These are phyloP conservation scores for Ptiloglossa arizonensis DNA, from an alignment of 1,140 invertebrate species.

Conservation along the genomic window DNA sequence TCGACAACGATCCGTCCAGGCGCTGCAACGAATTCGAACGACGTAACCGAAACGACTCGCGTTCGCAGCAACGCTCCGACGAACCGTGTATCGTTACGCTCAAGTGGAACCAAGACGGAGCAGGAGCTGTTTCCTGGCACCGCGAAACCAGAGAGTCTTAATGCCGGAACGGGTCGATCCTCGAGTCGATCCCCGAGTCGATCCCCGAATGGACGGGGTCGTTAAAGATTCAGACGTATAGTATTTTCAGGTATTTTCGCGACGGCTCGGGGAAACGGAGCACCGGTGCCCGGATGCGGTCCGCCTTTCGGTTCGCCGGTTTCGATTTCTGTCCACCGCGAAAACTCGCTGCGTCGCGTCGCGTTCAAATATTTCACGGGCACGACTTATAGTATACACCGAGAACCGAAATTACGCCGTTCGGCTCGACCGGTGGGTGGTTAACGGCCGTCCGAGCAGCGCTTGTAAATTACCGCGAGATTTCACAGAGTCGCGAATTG, in stretches of 20 bases:
- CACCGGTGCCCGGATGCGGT: background rate
- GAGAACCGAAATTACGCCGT: constrained; percentile 23
- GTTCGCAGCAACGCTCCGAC: background rate
- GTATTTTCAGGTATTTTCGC: too few species aligned
- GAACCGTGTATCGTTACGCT: constrained; percentile 31
- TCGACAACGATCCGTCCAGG: background rate
- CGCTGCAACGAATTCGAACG: background rate
- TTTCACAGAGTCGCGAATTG: background rate
- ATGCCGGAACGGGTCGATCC: background rate
- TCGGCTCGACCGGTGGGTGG: background rate
- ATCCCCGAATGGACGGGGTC: background rate
- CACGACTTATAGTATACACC: too few species aligned
- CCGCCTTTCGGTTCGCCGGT: background rate
- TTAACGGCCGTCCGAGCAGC: background rate
- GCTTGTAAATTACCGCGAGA: constrained; percentile 13
- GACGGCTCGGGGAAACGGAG: background rate
- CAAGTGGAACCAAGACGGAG: background rate
- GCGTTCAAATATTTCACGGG: constrained; percentile 45
- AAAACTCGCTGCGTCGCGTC: background rate
- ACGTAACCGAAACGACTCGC: background rate
- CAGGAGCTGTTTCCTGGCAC: too few species aligned
- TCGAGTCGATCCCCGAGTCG: too few species aligned
- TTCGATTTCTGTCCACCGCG: background rate
- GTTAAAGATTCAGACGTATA: constrained; percentile 53
- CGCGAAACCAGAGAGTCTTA: background rate